Conservation (phyloP, 1,140 invertebrate genomes). For the Neodiprion virginianus region DNA sequence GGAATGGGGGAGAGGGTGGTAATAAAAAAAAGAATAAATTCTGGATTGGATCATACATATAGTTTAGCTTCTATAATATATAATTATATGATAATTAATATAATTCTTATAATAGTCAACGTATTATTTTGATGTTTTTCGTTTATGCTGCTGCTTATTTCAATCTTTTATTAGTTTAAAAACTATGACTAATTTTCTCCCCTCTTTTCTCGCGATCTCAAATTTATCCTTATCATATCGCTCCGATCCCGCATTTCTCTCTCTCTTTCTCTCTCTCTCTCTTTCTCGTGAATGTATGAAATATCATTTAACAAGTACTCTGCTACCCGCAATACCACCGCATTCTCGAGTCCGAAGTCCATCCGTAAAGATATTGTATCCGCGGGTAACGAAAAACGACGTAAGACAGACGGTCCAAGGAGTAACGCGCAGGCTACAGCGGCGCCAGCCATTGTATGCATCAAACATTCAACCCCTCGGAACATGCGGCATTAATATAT, state of each 20-base stretch:
- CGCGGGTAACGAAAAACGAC: neutral
- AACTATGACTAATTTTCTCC: neutral
- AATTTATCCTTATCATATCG: neutral
- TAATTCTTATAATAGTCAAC: constrained; percentile 1
- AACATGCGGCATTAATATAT: neutral
- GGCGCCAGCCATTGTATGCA: neutral
- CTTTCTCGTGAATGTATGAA: neutral
- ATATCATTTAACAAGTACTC: neutral
- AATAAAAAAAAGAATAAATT: neutral
- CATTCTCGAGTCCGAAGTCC: neutral
- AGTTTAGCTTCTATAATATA: neutral
- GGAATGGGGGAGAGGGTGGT: neutral
- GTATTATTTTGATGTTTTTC: neutral
- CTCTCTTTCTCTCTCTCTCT: neutral
- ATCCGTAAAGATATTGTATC: neutral
- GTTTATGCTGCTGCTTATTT: neutral
- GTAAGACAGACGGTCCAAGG: neutral
- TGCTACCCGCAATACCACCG: neutral
- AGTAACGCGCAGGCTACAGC: neutral
- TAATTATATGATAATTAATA: neutral
- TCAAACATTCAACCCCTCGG: neutral
- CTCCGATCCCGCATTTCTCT: neutral
- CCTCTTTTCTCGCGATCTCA: neutral
- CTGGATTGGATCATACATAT: neutral
- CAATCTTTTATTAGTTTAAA: neutral